phyloP scores from a whole-genome alignment of 2,888 invertebrate species.

The Temnothorax ravouxi region DNA sequence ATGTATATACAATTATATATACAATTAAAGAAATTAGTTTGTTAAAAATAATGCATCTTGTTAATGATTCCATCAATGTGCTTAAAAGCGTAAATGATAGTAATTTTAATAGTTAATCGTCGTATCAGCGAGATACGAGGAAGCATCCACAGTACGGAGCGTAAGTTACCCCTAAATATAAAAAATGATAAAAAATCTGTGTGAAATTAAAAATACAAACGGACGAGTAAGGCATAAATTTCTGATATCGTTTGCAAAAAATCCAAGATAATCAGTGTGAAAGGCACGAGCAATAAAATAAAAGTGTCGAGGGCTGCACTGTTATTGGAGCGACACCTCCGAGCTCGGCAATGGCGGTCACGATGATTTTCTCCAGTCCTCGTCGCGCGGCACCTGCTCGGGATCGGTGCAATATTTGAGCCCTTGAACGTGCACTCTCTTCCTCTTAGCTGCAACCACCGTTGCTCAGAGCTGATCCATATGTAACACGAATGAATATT shows the following conservation, averaged over 20 bases:
- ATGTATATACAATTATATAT: no score
- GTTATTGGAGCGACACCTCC: no score
- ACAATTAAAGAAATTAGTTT: no score
- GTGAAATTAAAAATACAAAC: conserved; percentile 20
- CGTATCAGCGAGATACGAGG: no score
- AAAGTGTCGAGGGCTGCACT: conserved; percentile 26
- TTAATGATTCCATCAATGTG: no score
- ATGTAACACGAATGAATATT: conserved; percentile 86
- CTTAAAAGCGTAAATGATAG: background rate
- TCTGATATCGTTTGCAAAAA: conserved; percentile 21
- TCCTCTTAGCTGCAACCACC: conserved; percentile 71
- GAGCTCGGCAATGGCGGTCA: no score
- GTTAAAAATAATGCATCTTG: no score
- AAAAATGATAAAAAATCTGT: conserved; percentile 7
- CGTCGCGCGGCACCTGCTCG: conserved; percentile 60
- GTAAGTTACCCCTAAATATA: no score
- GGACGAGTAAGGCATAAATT: conserved; percentile 34
- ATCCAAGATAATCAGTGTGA: conserved; percentile 36
- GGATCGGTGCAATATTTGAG: conserved; percentile 76
- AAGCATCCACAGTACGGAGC: no score
- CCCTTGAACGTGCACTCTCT: conserved; percentile 68
- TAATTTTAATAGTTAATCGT: conserved; percentile 23
- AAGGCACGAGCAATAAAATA: conserved; percentile 29
- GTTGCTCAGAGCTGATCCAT: conserved; percentile 84
- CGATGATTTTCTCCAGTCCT: conserved; percentile 63